These are phyloP conservation scores for Nothobranchius kuhntae DNA, from an alignment of 2,113 vertebrate genomes.

Conservation along the genomic window DNA sequence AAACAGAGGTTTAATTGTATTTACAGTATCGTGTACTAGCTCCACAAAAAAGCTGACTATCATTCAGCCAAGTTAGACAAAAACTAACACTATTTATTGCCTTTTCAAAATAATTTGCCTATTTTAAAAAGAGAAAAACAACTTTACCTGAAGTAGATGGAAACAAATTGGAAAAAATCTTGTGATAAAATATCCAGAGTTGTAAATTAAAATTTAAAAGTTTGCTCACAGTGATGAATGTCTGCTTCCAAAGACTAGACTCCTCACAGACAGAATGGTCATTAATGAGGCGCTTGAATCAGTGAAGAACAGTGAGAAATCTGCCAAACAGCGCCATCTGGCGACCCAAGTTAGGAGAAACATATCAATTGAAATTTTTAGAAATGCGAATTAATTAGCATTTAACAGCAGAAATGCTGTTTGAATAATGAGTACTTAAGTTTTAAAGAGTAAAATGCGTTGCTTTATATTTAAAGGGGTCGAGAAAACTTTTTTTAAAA, in stretches of 20 bases:
- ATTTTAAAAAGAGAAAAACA: not conserved
- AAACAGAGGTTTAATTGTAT: not conserved
- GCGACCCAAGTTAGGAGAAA: too few relatives aligned
- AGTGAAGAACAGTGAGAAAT: not conserved
- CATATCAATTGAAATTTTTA: too few relatives aligned
- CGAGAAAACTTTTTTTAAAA: too few relatives aligned
- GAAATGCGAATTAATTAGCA: too few relatives aligned
- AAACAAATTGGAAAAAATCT: not conserved
- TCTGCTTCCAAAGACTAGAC: not conserved
- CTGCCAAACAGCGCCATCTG: constrained; percentile 16
- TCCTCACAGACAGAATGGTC: constrained; percentile 4
- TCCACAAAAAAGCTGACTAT: not conserved
- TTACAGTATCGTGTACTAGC: not conserved
- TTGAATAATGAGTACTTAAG: too few relatives aligned
- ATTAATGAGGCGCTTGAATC: not conserved
- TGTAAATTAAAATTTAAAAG: constrained; percentile 7
- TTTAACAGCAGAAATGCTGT: too few relatives aligned
- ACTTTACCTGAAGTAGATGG: constrained; percentile 37
- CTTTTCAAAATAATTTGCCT: not conserved
- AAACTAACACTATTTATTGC: not conserved
- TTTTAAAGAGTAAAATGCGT: too few relatives aligned
- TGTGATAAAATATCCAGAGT: constrained; percentile 17
- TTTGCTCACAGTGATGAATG: not conserved
- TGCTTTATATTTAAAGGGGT: too few relatives aligned
- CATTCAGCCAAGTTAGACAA: not conserved